These are phyloP conservation scores for Picus viridis DNA, from an alignment of 2,797 vertebrate genomes.

Conservation along the genomic window DNA sequence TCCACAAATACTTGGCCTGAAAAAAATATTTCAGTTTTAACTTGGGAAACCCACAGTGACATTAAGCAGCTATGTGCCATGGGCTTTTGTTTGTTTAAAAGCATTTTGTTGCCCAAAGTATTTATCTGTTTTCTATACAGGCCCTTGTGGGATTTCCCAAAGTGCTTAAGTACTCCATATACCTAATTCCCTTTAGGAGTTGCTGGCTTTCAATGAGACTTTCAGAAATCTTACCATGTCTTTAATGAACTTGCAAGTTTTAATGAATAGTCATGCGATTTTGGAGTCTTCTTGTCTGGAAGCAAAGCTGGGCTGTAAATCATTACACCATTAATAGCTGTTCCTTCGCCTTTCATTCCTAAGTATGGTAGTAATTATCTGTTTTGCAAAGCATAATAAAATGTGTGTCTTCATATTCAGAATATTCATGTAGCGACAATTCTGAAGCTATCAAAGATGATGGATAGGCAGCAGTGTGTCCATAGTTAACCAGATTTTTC, in stretches of 20 bases:
- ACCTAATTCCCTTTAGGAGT: not conserved
- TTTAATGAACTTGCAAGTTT: constrained; percentile 47
- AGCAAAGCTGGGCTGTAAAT: constrained; percentile 53
- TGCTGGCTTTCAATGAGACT: not conserved
- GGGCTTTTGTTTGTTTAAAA: not conserved
- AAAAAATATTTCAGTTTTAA: not conserved
- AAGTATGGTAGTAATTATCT: constrained; percentile 63
- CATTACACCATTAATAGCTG: constrained; percentile 64
- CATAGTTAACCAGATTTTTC: not conserved
- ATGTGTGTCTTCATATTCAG: constrained; percentile 38
- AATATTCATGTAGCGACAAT: constrained; percentile 24
- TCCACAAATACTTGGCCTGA: not conserved
- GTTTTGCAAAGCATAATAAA: constrained; percentile 54
- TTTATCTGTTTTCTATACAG: not conserved
- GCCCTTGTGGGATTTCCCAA: not conserved
- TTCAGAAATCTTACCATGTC: constrained; percentile 36
- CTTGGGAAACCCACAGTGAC: not conserved
- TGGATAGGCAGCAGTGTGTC: not conserved
- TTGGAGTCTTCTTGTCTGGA: constrained; percentile 63
- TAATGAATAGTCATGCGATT: constrained; percentile 28
- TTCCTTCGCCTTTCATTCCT: constrained; percentile 47
- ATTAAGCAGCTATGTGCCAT: not conserved
- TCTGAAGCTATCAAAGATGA: constrained; percentile 21
- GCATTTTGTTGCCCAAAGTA: not conserved
- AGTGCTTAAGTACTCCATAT: not conserved